Conservation (phyloP, 2,888 invertebrate genomes). For the Acrobeloides nanus region DNA sequence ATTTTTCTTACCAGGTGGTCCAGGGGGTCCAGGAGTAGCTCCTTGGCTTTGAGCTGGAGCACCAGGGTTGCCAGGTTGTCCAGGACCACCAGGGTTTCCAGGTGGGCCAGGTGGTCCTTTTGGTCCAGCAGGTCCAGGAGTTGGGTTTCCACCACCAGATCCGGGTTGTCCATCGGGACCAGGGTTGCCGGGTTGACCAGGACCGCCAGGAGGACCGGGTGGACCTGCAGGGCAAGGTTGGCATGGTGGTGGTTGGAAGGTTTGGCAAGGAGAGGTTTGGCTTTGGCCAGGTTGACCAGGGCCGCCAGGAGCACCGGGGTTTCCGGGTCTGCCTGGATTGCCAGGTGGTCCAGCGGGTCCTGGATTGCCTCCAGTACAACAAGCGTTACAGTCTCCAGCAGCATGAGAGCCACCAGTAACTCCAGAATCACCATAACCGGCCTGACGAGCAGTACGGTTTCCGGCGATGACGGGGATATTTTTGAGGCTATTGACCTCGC, state of each 20-base stretch:
- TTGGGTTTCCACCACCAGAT: not conserved
- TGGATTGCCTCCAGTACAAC: constrained; percentile 21
- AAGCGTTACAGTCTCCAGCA: constrained; percentile 10
- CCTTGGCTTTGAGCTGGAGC: constrained; percentile 29
- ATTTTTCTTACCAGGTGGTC: constrained; percentile 28
- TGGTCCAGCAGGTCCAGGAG: constrained; percentile 29
- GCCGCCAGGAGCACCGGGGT: constrained; percentile 17
- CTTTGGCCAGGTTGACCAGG: constrained; percentile 16
- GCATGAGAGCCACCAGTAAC: constrained; percentile 7
- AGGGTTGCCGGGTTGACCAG: constrained; percentile 29
- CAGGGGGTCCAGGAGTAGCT: constrained; percentile 32
- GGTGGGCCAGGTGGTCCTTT: constrained; percentile 22
- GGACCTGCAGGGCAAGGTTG: constrained; percentile 13
- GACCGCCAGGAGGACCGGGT: constrained; percentile 12
- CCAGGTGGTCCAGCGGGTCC: constrained; percentile 22
- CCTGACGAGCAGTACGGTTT: constrained; percentile 25
- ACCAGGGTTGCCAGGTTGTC: constrained; percentile 40
- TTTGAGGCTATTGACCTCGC: constrained; percentile 25
- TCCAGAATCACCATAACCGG: constrained; percentile 12
- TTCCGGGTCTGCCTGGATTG: constrained; percentile 20
- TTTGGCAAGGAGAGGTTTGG: constrained; percentile 11
- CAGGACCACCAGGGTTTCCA: constrained; percentile 27
- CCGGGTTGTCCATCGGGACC: constrained; percentile 43
- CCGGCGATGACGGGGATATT: constrained; percentile 13
- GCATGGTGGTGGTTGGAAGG: constrained; percentile 9